Base-by-base conservation (phyloP, 2,797 vertebrate genomes). In the Sitta carolinensis region DNA sequence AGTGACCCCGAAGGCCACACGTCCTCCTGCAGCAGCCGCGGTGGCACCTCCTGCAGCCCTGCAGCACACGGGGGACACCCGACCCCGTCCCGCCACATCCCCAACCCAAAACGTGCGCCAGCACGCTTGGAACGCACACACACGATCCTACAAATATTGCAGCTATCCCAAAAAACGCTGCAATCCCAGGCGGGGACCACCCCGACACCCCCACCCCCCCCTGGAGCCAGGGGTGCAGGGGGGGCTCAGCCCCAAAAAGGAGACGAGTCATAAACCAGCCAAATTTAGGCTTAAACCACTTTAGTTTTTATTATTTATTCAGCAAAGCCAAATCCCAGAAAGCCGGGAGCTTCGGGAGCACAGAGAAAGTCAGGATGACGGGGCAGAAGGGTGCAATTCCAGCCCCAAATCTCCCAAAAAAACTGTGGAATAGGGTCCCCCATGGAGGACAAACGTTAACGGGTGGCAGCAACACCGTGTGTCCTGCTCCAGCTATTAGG, bases 401-500 rank as follows among this genome's bases (percentile, higher is more conserved):
- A 45, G 1, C 12, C 58, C 7, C 10, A 38, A 5, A 57, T 42
- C 16, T 34, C 52, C 48, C 21, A 1, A 1, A 4, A 50, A 23
- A 54, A 5, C 3, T 32, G 48, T 11, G 34, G 52, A 22, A 26
- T 25, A 25, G 4, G 42, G 4, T 18, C 0, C 4, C 27, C 8
- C 16, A 2, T 2, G 3, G 12, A 34, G 2, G 4, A 11, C 4
- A 12, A 57, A 18, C 0, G 1, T 27, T 77, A 42, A 36, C 0
- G 5, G 27, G 26, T 11, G 13, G 38, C 4, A 52, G 5, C 13
- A 76, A 42, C 1, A 3, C 13, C n/a, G 8, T 0, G 0, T 27
- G 42, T 29, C 51, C 63, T 30, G 25, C n/a, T 87, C 23, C 6
- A 19, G 63, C 5, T 68, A 2, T 36, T 13, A 2, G 30, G 45